Conservation (phyloP, 2,113 vertebrate genomes). For the Riparia riparia region DNA sequence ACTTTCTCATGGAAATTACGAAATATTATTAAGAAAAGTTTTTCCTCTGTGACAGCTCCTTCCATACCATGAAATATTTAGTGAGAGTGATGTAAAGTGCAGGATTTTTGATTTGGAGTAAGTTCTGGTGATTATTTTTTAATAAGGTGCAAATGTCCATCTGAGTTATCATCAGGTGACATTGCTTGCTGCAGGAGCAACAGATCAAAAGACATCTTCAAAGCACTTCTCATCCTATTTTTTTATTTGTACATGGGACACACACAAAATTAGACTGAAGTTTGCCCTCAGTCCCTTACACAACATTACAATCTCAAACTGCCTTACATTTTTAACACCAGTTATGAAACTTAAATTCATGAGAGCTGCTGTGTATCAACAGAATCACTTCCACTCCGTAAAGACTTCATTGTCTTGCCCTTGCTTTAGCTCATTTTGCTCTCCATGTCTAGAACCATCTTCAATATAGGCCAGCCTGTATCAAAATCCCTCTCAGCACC, state of each 20-base stretch:
- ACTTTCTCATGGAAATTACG: conserved; percentile 72
- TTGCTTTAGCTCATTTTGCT: background rate
- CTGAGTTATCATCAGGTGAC: conserved; percentile 74
- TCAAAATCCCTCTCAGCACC: background rate
- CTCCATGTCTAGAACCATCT: background rate
- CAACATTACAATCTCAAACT: background rate
- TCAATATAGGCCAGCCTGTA: background rate
- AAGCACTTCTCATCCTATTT: background rate
- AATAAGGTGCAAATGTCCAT: conserved; percentile 74
- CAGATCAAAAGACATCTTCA: background rate
- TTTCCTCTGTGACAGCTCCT: conserved; percentile 67
- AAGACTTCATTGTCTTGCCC: background rate
- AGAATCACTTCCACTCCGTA: background rate
- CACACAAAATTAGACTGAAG: background rate
- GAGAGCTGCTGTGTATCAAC: background rate
- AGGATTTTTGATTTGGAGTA: conserved; percentile 77
- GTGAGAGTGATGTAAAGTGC: conserved; percentile 17
- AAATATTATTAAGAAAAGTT: conserved; percentile 58
- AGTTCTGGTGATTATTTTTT: conserved; percentile 74
- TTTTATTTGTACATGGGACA: background rate
- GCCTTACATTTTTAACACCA: background rate
- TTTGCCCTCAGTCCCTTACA: background rate
- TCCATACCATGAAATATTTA: conserved; percentile 79
- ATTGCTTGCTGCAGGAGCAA: conserved; percentile 74
- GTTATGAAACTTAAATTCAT: background rate